Evolutionary conservation across 2,113 vertebrate genomes (phyloP), one percentile per base, ranked within the genome.

Genomic region (Psittacula cyanocephala): DNA sequence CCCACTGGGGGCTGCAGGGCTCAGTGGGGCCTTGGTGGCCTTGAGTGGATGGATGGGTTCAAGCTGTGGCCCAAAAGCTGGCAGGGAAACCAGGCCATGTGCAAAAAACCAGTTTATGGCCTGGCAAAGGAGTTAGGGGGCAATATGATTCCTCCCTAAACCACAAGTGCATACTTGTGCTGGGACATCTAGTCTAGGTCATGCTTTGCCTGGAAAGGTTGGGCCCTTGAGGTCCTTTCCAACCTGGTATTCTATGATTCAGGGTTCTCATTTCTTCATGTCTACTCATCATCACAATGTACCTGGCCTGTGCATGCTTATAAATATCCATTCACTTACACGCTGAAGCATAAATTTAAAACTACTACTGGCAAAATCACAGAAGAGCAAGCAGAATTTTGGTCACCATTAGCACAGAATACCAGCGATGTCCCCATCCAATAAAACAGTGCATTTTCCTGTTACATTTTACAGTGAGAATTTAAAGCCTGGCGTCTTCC

Each of bases 221-320:
- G 57, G 57, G 35, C 13, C 20, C 33, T 59, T 35, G 22, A 59
- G 22, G 57, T 59, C 57, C 57, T n/a, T 35, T 59, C 33, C 57
- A 59, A 59, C 57, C 9, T 35, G 57, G 57, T 35, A 24, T 35
- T 59, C 22, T 35, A 2, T 59, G 57, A 59, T 59, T 78, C 1
- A 10, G 39, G 10, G n/a, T 74, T 69, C 75, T 50, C 59, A 27
- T 69, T 88, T 80, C 47, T 90, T 88, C 2, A 10, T 37, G 28
- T 49, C 53, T 52, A 17, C 25, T 70, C 0, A 0, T 55, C 15
- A 27, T 11, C 0, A 8, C 71, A 35, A 17, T 19, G 23, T 68
- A 20, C 67, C 52, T 71, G 39, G 22, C n/a, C 29, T 3, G 1
- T 23, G n/a, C n/a, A 52, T 47, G n/a, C n/a, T 46, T 74, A 37